phyloP scores from a whole-genome alignment of 1,140 invertebrate genomes.

The Tetragnatha versicolor region DNA sequence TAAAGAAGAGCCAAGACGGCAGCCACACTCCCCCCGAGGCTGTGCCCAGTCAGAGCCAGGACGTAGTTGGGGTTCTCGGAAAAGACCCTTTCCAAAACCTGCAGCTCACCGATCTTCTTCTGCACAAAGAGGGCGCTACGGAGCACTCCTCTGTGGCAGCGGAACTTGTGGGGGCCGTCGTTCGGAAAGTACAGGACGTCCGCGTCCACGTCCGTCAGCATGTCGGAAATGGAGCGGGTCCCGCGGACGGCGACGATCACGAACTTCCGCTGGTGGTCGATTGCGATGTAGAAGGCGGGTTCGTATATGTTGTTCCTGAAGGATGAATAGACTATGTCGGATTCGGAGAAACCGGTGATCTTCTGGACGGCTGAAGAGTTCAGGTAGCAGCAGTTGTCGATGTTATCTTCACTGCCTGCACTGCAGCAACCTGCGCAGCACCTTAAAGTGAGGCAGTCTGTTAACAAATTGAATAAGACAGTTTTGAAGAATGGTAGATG shows the following conservation, averaged over 20 bases:
- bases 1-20: slow-evolving; percentile 79
- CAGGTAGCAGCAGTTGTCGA: slow-evolving; percentile 90
- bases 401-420: slow-evolving; percentile 74
- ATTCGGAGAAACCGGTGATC: slow-evolving; percentile 74
- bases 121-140: slow-evolving; percentile 80
- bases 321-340: slow-evolving; percentile 84
- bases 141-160: slow-evolving; percentile 83
- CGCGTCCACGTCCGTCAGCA: slow-evolving; percentile 87
- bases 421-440: slow-evolving; percentile 21
- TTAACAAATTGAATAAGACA: no score
- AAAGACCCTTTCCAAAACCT: slow-evolving; percentile 75
- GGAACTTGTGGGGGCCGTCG: slow-evolving; percentile 76
- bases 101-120: slow-evolving; percentile 73
- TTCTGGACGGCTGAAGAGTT: slow-evolving; percentile 83
- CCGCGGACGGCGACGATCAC: slow-evolving; percentile 87
- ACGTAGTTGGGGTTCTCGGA: slow-evolving; percentile 75
- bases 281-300: slow-evolving; percentile 86
- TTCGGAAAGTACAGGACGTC: slow-evolving; percentile 63
- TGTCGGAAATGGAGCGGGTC: slow-evolving; percentile 83
- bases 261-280: slow-evolving; percentile 80
- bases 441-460: no score
- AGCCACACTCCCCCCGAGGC: slow-evolving; percentile 81
- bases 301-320: slow-evolving; percentile 81
- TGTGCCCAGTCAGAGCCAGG: slow-evolving; percentile 80
- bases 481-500: no score